These are phyloP conservation scores for Melanostoma mellinum DNA, from an alignment of 2,888 invertebrate genomes.

Conservation along the genomic window DNA sequence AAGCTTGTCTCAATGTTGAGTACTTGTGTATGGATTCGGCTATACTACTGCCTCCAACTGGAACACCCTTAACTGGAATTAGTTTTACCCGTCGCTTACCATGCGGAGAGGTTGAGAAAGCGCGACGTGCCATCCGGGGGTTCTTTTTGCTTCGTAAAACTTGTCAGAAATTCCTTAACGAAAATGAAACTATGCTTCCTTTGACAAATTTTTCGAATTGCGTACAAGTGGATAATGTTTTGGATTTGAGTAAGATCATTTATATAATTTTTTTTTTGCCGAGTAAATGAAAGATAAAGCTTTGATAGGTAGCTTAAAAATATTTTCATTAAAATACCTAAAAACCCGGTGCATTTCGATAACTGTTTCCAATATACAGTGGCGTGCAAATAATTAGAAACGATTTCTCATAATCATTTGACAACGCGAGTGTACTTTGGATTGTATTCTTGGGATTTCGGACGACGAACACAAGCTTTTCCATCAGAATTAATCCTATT, in stretches of 20 bases:
- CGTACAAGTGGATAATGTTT: slow-evolving; percentile 95
- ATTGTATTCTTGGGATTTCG: no score
- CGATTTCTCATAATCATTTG: no score
- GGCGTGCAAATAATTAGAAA: no score
- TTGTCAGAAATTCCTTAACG: slow-evolving; percentile 90
- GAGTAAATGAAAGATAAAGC: no score
- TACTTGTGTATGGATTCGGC: slow-evolving; percentile 98
- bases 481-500: no score
- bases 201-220: slow-evolving; percentile 93
- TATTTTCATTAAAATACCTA: no score
- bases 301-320: no score
- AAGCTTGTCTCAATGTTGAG: slow-evolving; percentile 93
- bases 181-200: slow-evolving; percentile 93
- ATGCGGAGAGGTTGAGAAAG: slow-evolving; percentile 96
- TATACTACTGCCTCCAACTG: slow-evolving; percentile 96
- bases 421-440: no score
- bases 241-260: slow-evolving; percentile 93
- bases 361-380: no score
- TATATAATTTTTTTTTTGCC: no score
- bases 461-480: no score
- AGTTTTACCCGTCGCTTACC: slow-evolving; percentile 96
- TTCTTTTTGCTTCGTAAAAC: slow-evolving; percentile 94
- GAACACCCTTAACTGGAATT: slow-evolving; percentile 97
- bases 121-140: slow-evolving; percentile 93
- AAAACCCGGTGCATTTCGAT: no score